These are phyloP conservation scores for Cotesia vestalis DNA, from an alignment of 1,140 invertebrate species.

Conservation along the genomic window DNA sequence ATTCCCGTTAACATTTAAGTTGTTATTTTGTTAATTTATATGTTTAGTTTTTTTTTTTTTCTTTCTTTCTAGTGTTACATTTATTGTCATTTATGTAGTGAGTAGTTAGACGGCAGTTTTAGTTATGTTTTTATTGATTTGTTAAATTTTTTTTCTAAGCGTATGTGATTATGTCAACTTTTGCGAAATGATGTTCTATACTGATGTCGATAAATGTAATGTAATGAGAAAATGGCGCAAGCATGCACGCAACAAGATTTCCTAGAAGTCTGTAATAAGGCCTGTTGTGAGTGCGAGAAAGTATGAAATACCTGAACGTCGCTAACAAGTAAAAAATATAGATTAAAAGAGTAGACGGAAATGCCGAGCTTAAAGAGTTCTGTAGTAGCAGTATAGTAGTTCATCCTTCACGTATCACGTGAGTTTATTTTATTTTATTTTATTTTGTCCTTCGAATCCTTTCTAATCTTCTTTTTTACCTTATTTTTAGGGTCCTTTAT, in stretches of 20 bases:
- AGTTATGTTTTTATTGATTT: background rate
- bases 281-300: constrained; percentile 37
- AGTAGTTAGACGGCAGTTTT: background rate
- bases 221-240: constrained; percentile 37
- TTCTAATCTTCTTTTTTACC: background rate
- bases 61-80: background rate
- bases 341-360: constrained; percentile 1
- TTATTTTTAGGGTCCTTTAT: background rate
- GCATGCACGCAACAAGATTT: constrained; percentile 35
- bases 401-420: constrained; percentile 19
- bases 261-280: constrained; percentile 36
- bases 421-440: constrained; percentile 30
- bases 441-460: constrained; percentile 16
- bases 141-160: background rate
- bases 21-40: background rate
- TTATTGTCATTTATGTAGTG: background rate
- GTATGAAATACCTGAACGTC: constrained; percentile 37
- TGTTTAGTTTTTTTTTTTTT: background rate
- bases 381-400: background rate
- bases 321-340: constrained; percentile 35
- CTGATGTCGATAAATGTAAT: constrained; percentile 14
- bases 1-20: constrained; percentile 5
- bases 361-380: constrained; percentile 8
- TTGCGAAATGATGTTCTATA: constrained; percentile 15
- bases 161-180: constrained; percentile 13